phyloP scores from a whole-genome alignment of 2,888 invertebrate species.

The Celastrina argiolus region DNA sequence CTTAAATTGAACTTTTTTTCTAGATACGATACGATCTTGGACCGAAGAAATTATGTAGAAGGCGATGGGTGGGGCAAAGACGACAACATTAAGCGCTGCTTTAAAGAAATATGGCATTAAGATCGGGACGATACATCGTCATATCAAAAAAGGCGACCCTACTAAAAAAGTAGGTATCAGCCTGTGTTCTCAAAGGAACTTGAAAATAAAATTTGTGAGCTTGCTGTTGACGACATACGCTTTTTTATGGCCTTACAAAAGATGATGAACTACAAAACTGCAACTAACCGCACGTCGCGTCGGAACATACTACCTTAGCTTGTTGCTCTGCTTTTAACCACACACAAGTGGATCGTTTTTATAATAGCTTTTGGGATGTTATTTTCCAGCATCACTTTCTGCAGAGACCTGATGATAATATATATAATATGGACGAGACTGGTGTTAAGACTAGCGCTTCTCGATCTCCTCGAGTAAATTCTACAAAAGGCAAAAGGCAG shows the following conservation, averaged over 20 bases:
- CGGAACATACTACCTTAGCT: not conserved
- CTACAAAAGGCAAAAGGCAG: not conserved
- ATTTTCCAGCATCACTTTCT: not conserved
- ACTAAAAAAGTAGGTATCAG: constrained; percentile 9
- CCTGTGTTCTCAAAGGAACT: constrained; percentile 16
- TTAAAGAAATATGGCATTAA: not conserved
- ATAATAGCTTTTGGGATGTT: not conserved
- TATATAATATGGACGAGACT: constrained; percentile 26
- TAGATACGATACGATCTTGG: not conserved
- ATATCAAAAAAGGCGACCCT: not conserved
- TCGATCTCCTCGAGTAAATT: not conserved
- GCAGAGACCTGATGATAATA: not conserved
- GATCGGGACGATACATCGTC: not conserved
- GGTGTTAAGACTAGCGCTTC: constrained; percentile 13
- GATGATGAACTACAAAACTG: too few species aligned
- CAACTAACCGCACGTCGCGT: not conserved
- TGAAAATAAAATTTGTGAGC: not conserved
- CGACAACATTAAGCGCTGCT: not conserved
- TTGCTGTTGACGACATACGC: not conserved
- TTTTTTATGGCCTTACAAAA: not conserved
- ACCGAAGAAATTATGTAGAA: not conserved
- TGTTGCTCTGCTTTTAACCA: not conserved
- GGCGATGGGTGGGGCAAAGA: not conserved
- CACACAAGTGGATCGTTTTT: not conserved
- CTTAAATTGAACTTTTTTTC: not conserved